Base-by-base conservation (phyloP, 53 echinoderm and acorn worm species). In the Henricia sp. region DNA sequence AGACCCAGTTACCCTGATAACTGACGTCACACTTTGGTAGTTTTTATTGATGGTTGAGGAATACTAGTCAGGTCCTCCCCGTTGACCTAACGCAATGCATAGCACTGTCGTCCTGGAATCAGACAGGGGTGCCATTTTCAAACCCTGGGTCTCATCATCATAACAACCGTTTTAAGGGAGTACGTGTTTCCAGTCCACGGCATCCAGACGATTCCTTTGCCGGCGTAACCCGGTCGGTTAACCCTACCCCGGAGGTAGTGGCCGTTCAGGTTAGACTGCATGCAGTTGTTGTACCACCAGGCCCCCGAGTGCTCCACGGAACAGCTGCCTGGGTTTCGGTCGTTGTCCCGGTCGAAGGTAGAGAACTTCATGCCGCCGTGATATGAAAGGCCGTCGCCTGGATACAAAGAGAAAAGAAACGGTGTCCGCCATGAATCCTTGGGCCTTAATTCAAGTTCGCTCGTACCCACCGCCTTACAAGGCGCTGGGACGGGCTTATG, bases 261-360 rank as follows among this genome's bases (percentile, higher is more conserved):
- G 12, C 77, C 77, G 43, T 77, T 77, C 29, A 77, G 60, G 42
- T 77, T 77, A 20, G 77, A 77, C 55, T 29, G n/a, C 77, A 77
- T 20, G 42, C 85, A 85, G 59, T 44, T 48, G 46, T 85, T 60
- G 48, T 85, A 85, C 85, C 85, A 85, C 85, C 85, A 85, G 63
- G 85, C 72, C 8, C 85, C 85, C 37, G 58, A 19, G 77, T 32
- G 33, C 16, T 0, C 42, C 20, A 16, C 0, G 58, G 77, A 58
- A 33, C 77, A 77, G 27, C 60, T 21, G 10, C 24, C 51, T 9
- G 26, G 9, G 37, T 42, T 58, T 1, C 60, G 41, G 30, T 76
- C 77, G 29, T 76, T 40, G 42, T 76, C 77, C 16, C 24, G 25
- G 41, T 58, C 77, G 2, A 12, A 37, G 6, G 77, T 77, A n/a